These are phyloP conservation scores for Aleiodes sp. DNA, from an alignment of 1,140 invertebrate genomes.

Conservation along the genomic window DNA sequence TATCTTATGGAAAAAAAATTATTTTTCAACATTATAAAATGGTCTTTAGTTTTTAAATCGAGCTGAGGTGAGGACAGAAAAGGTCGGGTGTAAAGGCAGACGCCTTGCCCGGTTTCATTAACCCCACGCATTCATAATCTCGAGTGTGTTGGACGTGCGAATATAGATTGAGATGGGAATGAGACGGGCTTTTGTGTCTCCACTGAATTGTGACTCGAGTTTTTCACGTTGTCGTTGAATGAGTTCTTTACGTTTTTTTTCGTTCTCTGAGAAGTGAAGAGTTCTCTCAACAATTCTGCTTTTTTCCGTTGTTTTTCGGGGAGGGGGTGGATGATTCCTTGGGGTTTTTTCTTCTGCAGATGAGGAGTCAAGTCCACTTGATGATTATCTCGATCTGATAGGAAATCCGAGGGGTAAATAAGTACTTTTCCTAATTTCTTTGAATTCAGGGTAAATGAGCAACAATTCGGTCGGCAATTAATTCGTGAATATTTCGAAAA, in stretches of 20 bases:
- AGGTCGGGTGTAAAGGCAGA: constrained; percentile 15
- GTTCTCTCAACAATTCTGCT: no score
- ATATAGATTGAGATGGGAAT: constrained; percentile 49
- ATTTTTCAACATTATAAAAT: no score
- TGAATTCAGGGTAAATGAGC: not conserved
- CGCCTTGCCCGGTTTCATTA: constrained; percentile 56
- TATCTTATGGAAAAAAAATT: no score
- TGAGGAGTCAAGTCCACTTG: constrained; percentile 9
- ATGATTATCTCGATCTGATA: not conserved
- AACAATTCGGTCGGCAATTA: no score
- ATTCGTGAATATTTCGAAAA: no score
- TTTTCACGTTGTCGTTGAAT: no score
- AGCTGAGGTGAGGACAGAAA: not conserved
- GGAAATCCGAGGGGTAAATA: not conserved
- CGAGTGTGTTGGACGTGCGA: constrained; percentile 52
- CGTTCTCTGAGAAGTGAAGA: not conserved
- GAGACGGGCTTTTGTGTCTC: constrained; percentile 33
- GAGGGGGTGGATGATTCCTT: not conserved
- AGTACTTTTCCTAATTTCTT: not conserved
- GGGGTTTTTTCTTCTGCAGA: not conserved
- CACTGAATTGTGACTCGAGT: not conserved
- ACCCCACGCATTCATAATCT: constrained; percentile 64
- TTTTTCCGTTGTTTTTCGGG: no score
- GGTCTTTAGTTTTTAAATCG: not conserved
- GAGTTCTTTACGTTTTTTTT: not conserved